Percentiles rank a stretch among this genome's conserved stretches.
Conservation (phyloP, 2,797 vertebrate species). For the Petrocephalus sullivani region DNA sequence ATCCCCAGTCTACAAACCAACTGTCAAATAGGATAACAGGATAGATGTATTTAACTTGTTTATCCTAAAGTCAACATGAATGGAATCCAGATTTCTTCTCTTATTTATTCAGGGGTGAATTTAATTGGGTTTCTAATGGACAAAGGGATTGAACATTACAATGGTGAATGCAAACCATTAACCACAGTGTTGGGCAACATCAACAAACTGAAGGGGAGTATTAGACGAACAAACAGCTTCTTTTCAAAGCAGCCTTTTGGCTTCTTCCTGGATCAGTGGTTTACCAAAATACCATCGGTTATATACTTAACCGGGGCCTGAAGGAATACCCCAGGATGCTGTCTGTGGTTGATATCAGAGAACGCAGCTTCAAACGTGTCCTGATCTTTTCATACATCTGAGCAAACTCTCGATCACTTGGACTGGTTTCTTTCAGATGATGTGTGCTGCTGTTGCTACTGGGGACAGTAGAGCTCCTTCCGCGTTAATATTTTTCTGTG, state of each 20-base stretch:
- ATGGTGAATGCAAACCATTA: neutral
- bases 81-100: neutral
- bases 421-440: neutral
- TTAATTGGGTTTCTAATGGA: neutral
- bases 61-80: neutral
- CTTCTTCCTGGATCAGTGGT: no score
- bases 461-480: neutral
- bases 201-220: neutral
- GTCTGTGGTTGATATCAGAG: neutral
- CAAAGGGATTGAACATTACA: neutral
- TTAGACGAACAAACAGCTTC: neutral
- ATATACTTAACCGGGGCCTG: neutral
- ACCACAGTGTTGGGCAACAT: neutral
- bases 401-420: neutral
- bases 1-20: neutral
- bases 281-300: neutral
- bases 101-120: neutral
- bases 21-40: neutral
- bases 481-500: no score
- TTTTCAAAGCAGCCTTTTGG: neutral
- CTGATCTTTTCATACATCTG: neutral
- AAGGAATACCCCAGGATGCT: neutral
- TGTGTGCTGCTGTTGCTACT: neutral
- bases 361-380: neutral
- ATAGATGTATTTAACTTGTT: neutral